Conservation (phyloP, 30 jellyfish, hydroid and myxozoan species). For the Pseudorhiza aurosa region DNA sequence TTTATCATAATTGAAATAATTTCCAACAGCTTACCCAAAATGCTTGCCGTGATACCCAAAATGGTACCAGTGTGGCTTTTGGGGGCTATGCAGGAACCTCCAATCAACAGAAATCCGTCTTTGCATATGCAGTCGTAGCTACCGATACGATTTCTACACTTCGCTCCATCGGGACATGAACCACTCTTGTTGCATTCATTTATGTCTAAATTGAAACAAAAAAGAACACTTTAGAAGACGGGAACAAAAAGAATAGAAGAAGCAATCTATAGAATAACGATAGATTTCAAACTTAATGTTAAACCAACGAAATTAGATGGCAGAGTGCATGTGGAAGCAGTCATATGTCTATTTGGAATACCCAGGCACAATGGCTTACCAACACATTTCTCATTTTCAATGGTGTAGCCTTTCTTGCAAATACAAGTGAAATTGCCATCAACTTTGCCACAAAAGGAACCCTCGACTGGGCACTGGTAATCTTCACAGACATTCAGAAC, state of each 20-base stretch:
- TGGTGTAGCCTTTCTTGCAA: neutral
- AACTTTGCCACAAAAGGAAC: neutral
- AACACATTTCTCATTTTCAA: neutral
- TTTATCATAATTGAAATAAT: too few species aligned
- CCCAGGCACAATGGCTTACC: too few species aligned
- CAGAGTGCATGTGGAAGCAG: too few species aligned
- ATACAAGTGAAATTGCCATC: neutral
- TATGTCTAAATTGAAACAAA: too few species aligned
- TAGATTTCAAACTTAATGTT: too few species aligned
- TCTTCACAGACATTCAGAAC: neutral
- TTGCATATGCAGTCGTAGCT: neutral
- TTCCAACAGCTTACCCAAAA: neutral
- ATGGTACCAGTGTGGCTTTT: neutral
- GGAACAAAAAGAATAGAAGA: neutral
- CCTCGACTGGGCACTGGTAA: neutral
- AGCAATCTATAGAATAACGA: too few species aligned
- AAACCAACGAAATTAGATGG: too few species aligned
- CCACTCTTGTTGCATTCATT: slow-evolving; percentile 2
- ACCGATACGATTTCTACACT: neutral
- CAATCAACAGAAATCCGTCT: neutral
- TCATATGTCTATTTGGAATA: too few species aligned
- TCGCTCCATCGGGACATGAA: neutral
- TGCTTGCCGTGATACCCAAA: neutral
- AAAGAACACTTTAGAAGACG: too few species aligned
- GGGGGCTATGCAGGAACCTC: neutral